Conservation (phyloP, 2,888 invertebrate genomes). For the Drepana falcataria region DNA sequence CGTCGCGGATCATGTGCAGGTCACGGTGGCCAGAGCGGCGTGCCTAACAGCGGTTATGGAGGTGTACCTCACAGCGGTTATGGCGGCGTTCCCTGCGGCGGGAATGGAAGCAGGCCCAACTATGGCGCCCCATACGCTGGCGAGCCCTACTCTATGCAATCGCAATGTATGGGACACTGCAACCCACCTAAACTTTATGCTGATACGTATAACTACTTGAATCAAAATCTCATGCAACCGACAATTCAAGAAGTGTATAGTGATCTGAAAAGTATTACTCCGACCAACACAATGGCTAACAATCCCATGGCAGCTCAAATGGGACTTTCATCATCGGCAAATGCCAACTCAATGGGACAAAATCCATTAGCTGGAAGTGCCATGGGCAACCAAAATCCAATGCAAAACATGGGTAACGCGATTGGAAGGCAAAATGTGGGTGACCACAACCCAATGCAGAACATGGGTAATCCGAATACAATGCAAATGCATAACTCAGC, state of each 20-base stretch:
- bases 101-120: conserved; percentile 9
- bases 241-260: conserved; percentile 61
- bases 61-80: conserved; percentile 19
- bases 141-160: conserved; percentile 28
- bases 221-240: conserved; percentile 61
- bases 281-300: conserved; percentile 54
- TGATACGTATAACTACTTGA: conserved; percentile 61
- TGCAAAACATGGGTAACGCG: conserved; percentile 9
- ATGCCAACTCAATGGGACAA: conserved; percentile 7
- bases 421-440: conserved; percentile 1
- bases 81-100: conserved; percentile 8
- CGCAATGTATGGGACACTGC: conserved; percentile 42
- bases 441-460: neutral
- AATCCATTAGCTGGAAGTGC: conserved; percentile 1
- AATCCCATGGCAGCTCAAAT: conserved; percentile 46
- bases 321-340: conserved; percentile 28
- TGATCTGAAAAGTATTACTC: conserved; percentile 54
- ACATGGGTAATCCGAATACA: neutral
- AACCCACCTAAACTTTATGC: conserved; percentile 55
- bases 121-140: conserved; percentile 30
- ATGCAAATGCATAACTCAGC: conserved; percentile 16
- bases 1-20: conserved; percentile 37
- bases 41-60: conserved; percentile 20
- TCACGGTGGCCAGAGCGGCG: conserved; percentile 17
- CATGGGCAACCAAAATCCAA: neutral